A percentile compares a stretch with the other conserved stretches of the same genome.
These are phyloP conservation scores for Hylia prasina DNA, from an alignment of 2,113 vertebrate genomes.

Conservation along the genomic window DNA sequence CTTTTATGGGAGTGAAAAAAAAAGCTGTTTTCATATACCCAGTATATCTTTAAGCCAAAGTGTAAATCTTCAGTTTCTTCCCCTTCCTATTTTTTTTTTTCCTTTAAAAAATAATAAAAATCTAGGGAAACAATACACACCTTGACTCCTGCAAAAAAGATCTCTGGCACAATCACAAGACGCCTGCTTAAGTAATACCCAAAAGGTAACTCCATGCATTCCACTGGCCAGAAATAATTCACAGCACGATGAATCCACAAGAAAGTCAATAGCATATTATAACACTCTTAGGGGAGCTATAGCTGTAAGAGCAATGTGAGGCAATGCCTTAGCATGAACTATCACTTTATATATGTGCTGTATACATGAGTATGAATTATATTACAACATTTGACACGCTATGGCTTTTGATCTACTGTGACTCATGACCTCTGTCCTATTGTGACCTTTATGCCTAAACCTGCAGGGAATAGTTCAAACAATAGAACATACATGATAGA, in stretches of 20 bases:
- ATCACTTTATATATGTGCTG: conserved; percentile 29
- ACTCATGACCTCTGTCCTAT: conserved; percentile 38
- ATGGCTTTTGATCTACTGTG: conserved; percentile 50
- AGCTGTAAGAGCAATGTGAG: conserved; percentile 50
- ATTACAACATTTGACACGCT: conserved; percentile 6
- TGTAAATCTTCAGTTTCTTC: conserved; percentile 43
- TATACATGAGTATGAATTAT: conserved; percentile 48
- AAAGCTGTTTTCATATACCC: conserved; percentile 8
- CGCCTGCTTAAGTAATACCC: conserved; percentile 66
- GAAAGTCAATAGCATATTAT: conserved; percentile 57
- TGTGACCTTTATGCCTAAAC: conserved; percentile 37
- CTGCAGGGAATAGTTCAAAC: conserved; percentile 40
- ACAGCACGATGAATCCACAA: conserved; percentile 64
- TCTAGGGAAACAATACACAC: conserved; percentile 64
- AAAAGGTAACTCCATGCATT: conserved; percentile 66
- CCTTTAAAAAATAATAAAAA: background rate
- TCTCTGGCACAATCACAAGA: conserved; percentile 69
- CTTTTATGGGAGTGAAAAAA: background rate
- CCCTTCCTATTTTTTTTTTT: background rate
- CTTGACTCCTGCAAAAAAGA: conserved; percentile 71
- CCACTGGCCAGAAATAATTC: conserved; percentile 68
- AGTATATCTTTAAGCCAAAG: conserved; percentile 39
- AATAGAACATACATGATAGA: conserved; percentile 21
- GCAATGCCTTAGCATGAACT: conserved; percentile 42
- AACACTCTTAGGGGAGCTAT: conserved; percentile 64